A percentile compares a stretch with the other conserved stretches of the same genome.
Conservation (phyloP, 2,888 invertebrate genomes). For the Lissocephala sabroskyi region DNA sequence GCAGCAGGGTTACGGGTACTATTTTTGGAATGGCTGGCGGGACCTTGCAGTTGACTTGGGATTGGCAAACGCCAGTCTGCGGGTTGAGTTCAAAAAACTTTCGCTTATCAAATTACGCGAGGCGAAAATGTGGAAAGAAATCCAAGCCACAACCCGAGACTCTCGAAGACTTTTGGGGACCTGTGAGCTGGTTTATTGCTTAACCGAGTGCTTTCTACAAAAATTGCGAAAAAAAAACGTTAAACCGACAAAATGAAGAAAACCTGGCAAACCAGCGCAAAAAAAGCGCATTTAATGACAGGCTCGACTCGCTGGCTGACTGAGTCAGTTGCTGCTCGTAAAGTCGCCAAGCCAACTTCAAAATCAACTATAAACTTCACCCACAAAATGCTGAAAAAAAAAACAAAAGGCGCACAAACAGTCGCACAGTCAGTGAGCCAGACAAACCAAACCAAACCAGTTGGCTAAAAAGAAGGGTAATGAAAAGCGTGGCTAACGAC, state of each 20-base stretch:
- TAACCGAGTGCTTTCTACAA: slow-evolving; percentile 38
- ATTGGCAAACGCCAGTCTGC: too few relatives aligned
- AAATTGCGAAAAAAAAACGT: slow-evolving; percentile 28
- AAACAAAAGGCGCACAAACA: slow-evolving; percentile 6
- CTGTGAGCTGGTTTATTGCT: slow-evolving; percentile 6
- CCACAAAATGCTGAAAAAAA: slow-evolving; percentile 9
- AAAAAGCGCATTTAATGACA: slow-evolving; percentile 52
- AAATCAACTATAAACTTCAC: slow-evolving; percentile 22
- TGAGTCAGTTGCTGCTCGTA: slow-evolving; percentile 7
- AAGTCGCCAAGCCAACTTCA: slow-evolving; percentile 16
- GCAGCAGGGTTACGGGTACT: too few relatives aligned
- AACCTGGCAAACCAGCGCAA: slow-evolving; percentile 20
- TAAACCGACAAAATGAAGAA: too few relatives aligned
- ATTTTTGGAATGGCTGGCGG: slow-evolving; percentile 19
- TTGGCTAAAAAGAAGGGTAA: not conserved
- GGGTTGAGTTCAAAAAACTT: slow-evolving; percentile 57
- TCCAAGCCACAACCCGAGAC: too few relatives aligned
- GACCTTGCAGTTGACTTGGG: too few relatives aligned
- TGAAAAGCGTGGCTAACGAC: slow-evolving; percentile 20
- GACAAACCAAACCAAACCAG: too few relatives aligned
- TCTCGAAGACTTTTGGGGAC: slow-evolving; percentile 25
- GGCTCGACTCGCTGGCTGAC: slow-evolving; percentile 22
- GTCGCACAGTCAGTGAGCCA: too few relatives aligned
- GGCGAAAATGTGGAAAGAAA: slow-evolving; percentile 1
- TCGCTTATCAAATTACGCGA: slow-evolving; percentile 51